Evolutionary conservation across 2,113 vertebrate species (phyloP), one percentile per base, ranked within the genome.

Genomic region (Bathybates hornii): DNA sequence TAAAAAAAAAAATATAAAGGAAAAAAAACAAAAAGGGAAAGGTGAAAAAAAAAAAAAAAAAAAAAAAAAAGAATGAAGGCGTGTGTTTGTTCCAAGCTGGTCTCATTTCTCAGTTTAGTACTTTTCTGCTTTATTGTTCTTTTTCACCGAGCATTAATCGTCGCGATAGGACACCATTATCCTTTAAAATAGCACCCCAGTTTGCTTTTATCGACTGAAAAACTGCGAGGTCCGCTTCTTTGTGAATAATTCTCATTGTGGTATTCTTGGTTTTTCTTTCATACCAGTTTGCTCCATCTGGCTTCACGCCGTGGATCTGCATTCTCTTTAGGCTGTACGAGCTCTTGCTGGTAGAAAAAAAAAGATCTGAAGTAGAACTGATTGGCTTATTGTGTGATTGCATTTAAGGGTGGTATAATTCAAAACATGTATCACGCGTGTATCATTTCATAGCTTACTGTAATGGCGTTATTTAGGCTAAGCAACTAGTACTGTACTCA

Each of bases 401-500:
- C 14, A 52, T 32, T 27, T 80, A 21, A 80, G 50, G 76, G 19
- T 43, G 21, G 36, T 27, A 43, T 81, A 3, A 41, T 57, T 81
- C 3, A 81, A 81, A 57, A 41, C 76, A 12, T 52, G 17, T 53
- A 53, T 50, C 27, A 27, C 14, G 6, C 43, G 19, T 27, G 32
- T 36, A 36, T 66, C 34, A 80, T 80, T 80, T 38, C 29, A 80
- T 56, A 11, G 6, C 9, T 36, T n/a, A 71, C 19, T 43, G 66
- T 82, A 85, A 87, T 61, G 68, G 7, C 13, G 13, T 59, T 21
- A 11, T 71, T 57, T 73, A 45, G 8, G 8, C 5, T 9, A 53
- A 29, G 43, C 48, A 36, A 32, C 4, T 12, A 32, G 11, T 63
- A 16, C 1, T 24, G 3, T n/a, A 82, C 98, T 97, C 95, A 99